These are phyloP conservation scores for Megaptera novaeangliae DNA, from an alignment of 2,113 vertebrate genomes.

Conservation along the genomic window DNA sequence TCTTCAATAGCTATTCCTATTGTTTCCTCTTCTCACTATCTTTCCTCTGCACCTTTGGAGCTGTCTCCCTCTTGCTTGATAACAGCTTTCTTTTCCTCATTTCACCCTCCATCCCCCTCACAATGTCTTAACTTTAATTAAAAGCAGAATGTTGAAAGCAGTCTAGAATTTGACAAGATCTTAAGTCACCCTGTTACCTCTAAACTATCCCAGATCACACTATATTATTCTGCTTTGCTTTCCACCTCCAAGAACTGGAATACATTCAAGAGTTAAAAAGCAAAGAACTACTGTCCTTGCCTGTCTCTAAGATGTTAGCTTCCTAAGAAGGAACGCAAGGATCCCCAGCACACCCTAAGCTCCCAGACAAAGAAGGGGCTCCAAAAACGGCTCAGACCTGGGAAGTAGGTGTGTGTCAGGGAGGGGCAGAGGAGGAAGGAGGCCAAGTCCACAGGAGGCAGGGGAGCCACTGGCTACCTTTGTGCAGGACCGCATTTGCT, in stretches of 20 bases:
- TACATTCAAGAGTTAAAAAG: background rate
- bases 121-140: slow-evolving; percentile 15
- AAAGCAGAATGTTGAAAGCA: slow-evolving; percentile 21
- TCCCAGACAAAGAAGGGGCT: background rate
- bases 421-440: background rate
- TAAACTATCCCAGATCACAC: background rate
- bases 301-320: background rate
- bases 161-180: slow-evolving; percentile 2
- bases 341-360: background rate
- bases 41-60: background rate
- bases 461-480: slow-evolving; percentile 85
- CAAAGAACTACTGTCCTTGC: slow-evolving; percentile 5
- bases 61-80: background rate
- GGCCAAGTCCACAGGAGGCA: background rate
- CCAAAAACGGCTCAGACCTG: background rate
- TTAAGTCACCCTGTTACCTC: slow-evolving; percentile 40
- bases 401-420: background rate
- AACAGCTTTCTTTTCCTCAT: background rate
- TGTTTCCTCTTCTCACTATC: background rate
- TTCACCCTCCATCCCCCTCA: background rate
- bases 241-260: slow-evolving; percentile 20
- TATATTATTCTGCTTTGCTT: slow-evolving; percentile 2
- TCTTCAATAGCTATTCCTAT: background rate
- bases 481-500: slow-evolving; percentile 97
- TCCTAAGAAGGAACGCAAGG: background rate